Percentiles rank a stretch among this genome's conserved stretches.
These are phyloP conservation scores for Petrocephalus schoutedeni DNA, from an alignment of 2,797 vertebrate genomes.

Conservation along the genomic window DNA sequence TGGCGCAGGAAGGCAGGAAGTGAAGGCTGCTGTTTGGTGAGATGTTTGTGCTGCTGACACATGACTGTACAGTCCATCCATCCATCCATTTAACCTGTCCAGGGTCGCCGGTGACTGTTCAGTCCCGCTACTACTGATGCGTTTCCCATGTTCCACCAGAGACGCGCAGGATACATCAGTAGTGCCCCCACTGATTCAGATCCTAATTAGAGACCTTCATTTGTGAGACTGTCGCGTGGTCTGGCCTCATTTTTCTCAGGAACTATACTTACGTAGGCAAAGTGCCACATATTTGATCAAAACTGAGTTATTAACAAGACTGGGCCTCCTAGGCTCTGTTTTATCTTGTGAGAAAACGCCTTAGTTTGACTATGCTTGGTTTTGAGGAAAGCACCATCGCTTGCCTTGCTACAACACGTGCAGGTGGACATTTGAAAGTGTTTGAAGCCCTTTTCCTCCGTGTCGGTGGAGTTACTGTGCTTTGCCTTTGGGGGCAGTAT, in stretches of 20 bases:
- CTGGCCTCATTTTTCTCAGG: slow-evolving; percentile 13
- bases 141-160: neutral
- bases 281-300: neutral
- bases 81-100: too few relatives aligned
- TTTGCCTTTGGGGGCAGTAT: neutral
- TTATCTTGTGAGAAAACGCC: neutral
- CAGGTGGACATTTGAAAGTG: neutral
- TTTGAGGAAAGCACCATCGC: neutral
- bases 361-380: neutral
- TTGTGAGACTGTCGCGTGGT: slow-evolving; percentile 34
- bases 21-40: neutral
- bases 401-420: neutral
- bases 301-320: neutral
- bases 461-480: neutral
- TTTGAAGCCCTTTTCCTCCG: neutral
- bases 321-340: neutral
- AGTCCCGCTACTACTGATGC: neutral
- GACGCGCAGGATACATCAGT: slow-evolving; percentile 39
- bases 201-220: slow-evolving; percentile 72
- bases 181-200: slow-evolving; percentile 68
- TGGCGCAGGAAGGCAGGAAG: neutral
- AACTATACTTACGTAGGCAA: neutral
- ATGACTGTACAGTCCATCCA: neutral
- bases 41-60: neutral
- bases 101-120: neutral